Evolutionary conservation across 2,888 invertebrate genomes (phyloP), one percentile per base, ranked within the genome.

Genomic region (Pharmacophagus antenor): DNA sequence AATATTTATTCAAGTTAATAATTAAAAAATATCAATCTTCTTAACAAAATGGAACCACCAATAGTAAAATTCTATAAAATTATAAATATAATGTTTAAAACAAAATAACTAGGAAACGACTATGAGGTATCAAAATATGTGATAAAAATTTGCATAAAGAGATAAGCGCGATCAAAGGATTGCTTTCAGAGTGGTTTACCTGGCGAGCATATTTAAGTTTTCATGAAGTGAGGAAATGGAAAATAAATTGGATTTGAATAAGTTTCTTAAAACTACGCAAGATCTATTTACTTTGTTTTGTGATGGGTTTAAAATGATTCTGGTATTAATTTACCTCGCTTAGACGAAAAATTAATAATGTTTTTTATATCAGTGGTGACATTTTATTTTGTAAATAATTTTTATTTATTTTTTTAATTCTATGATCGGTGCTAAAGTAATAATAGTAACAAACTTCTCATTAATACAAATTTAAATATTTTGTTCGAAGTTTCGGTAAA

Each of bases 141-240:
- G 85, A 87, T 86, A 82, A 70, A 78, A 76, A 80, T 86, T 86
- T 81, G 84, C 82, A 86, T 87, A 88, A 85, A 80, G 71, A 86
- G 80, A 87, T 88, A 85, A 85, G 74, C 80, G 66, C 77, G 82
- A 87, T 89, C 90, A 90, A 89, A 90, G 89, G 84, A 88, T 88
- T 83, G 84, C 86, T 85, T 76, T 83, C 79, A 86, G 82, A 87
- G 87, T 88, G 90, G 87, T 86, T 85, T 87, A 89, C 87, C 88
- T 87, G 79, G 83, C 79, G 79, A 88, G 77, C 87, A 87, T 87
- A 86, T 89, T 90, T 89, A 89, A 89, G 87, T 88, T 89, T 88
- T 86, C 88, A 88, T 85, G 85, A 85, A 87, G 85, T 90, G 85
- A 76, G 88, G 84, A 87, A 89, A 90, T 89, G 88, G 90, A 83